Conservation (phyloP, 2,797 vertebrate genomes). For the Silurus aristotelis region DNA sequence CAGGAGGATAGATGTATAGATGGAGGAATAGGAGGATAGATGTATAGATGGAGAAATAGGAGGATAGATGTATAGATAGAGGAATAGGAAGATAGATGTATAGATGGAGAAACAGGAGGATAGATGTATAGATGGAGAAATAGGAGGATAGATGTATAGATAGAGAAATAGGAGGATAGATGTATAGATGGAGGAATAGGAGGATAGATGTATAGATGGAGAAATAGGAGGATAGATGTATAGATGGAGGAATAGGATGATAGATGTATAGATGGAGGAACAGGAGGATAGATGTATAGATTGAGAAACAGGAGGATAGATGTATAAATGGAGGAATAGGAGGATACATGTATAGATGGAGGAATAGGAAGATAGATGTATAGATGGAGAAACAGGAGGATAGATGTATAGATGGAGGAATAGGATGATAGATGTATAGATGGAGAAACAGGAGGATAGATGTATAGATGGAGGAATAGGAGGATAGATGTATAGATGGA, state of each 20-base stretch:
- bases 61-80: background rate
- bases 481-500: too few species aligned
- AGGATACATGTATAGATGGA: background rate
- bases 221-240: background rate
- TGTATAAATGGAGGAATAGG: background rate
- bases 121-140: background rate
- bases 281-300: background rate
- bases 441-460: background rate
- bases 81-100: too few species aligned
- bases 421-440: too few species aligned
- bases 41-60: background rate
- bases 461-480: too few species aligned
- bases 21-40: too few species aligned
- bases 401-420: background rate
- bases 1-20: background rate
- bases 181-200: too few species aligned
- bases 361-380: too few species aligned
- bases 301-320: too few species aligned
- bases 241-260: too few species aligned
- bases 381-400: background rate
- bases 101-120: background rate
- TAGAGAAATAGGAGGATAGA: background rate
- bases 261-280: too few species aligned
- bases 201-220: too few species aligned
- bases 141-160: too few species aligned